Evolutionary conservation across 2,888 invertebrate species (phyloP), one percentile per base, ranked within the genome.

Genomic region (Sylvicola cinctus): DNA sequence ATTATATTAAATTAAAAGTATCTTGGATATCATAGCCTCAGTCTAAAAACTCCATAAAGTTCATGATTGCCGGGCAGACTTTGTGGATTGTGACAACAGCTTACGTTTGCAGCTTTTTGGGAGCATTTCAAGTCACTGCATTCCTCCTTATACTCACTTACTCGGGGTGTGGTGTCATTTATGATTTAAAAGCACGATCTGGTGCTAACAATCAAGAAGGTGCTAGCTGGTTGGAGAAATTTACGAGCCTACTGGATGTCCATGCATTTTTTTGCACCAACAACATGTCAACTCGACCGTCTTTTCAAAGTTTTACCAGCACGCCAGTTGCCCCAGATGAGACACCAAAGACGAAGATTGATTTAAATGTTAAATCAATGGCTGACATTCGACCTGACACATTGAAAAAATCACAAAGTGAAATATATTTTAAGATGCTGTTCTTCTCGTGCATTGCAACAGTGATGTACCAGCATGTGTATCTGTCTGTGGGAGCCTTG

Each of bases 401-500:
- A 26, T 8, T 14, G 10, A 23, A 4, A 11, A 55, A 55, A 37
- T 65, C 70, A 38, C 70, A 68, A 42, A 75, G 76, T 41, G 70
- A 70, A 12, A 61, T 70, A 28, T 84, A 79, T 47, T 72, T 84
- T 46, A 81, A 77, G 46, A 65, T 73, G 4, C 57, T 88, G 10
- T 63, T 87, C 43, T 87, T 84, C 63, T 78, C 77, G 3, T 85
- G 88, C 45, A 59, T 76, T 6, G 68, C 78, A 34, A 84, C 88
- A 60, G 64, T 87, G 20, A 63, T 90, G 12, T 90, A 87, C 76
- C 79, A 80, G 45, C 75, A 88, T 48, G 68, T 79, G 34, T 84
- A 87, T 79, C 59, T 85, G 37, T 56, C 84, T 41, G 72, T 78
- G 6, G 65, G 88, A 16, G 62, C 84, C 34, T 66, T 79, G 2